Evolutionary conservation across 2,888 invertebrate species (phyloP), one percentile per base, ranked within the genome.

Genomic region (Steromphala cineraria): DNA sequence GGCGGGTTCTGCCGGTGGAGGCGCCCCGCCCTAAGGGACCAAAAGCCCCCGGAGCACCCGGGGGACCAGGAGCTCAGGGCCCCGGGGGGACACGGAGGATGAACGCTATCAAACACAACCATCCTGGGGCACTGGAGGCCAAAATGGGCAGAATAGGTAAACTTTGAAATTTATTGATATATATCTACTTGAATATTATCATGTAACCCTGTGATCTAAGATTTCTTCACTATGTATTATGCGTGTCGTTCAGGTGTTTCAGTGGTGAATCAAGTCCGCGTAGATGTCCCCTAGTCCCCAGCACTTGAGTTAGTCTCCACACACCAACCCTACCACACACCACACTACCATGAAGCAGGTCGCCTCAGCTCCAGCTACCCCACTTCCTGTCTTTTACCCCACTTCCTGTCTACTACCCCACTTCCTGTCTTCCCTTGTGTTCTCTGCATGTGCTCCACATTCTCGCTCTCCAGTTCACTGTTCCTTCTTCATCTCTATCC

Each of bases 1-100:
- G 98, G 86, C 95, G 97, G 78, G 97, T 98, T 2, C 94, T 98
- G 52, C 97, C 98, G 0, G 97, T 98, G 15, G 98, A 98, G 85
- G 92, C 92, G 5, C 92, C 92, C 2, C 85, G 93, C 55, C 88
- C 90, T 10, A 89, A 91, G 79, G 89, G 88, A 79, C 87, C 90
- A 40, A 88, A 88, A 79, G 82, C 89, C 53, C 84, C 88, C 24
- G 90, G 90, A 81, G 84, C 90, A 87, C 94, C 89, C 8, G 95
- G 86, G 94, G 95, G 91, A 46, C 87, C 88, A 36, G 89, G 90
- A 80, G 83, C 91, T 89, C 94, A 85, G 71, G 95, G 86, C 94
- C 95, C 92, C 95, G 95, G 90, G 88, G 93, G 87, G 87, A 96
- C 96, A 90, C 95, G 97, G 81, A 95, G 97, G 79, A 96, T 97